Conservation (phyloP, 2,797 vertebrate species). For the Cossypha niveicapilla region DNA sequence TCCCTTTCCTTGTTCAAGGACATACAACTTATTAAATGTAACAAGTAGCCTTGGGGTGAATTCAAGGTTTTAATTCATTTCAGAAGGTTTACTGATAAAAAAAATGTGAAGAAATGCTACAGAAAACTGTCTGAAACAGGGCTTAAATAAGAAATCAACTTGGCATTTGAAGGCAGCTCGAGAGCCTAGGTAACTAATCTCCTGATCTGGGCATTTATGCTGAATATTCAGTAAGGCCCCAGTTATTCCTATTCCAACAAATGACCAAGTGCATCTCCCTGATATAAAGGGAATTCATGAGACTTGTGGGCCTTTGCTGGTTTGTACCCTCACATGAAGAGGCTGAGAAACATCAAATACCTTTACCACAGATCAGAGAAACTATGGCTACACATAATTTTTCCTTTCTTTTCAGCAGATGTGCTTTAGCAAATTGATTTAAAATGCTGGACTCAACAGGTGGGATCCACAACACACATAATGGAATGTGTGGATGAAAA, state of each 20-base stretch:
- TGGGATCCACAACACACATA: not conserved
- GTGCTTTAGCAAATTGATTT: not conserved
- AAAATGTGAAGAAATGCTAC: not conserved
- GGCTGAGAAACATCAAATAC: not conserved
- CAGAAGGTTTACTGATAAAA: not conserved
- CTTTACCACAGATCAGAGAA: not conserved
- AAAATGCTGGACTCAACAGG: not conserved
- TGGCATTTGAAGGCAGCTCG: not conserved
- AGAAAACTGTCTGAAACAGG: not conserved
- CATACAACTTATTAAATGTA: not conserved
- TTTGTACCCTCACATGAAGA: not conserved
- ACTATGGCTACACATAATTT: fast-evolving
- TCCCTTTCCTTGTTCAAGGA: not conserved
- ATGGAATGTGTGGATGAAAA: not conserved
- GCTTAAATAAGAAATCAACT: not conserved
- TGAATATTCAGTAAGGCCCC: not conserved
- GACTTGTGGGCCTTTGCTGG: not conserved
- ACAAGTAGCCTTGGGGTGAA: not conserved
- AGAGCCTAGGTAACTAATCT: not conserved
- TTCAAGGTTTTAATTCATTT: slow-evolving; percentile 31
- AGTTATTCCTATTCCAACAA: not conserved
- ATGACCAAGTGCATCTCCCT: not conserved
- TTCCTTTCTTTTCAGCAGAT: not conserved
- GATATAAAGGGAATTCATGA: fast-evolving
- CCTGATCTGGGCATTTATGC: not conserved